Base-by-base conservation (phyloP, 2,113 vertebrate species). In the Paratilapia polleni region DNA sequence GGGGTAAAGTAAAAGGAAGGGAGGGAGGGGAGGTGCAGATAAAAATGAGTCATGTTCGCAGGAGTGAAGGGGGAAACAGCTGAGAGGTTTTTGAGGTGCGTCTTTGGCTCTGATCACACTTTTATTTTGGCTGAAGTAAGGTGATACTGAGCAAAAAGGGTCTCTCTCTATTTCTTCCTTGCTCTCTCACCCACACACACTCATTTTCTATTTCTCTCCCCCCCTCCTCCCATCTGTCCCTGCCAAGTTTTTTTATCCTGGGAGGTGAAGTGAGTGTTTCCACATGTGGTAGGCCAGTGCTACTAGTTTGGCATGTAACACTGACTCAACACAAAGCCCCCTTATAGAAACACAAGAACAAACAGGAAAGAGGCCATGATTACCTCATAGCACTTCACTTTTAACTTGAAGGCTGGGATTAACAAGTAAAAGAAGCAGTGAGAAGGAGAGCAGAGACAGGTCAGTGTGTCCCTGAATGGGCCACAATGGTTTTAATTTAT, bases 121-220 rank as follows among this genome's bases (percentile, higher is more conserved):
- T 94, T 95, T 94, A 93, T 95, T 95, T 94, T 93, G 94, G 91
- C 88, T 91, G 82, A 83, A 90, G 94, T 92, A 94, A 91, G 89
- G 77, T 80, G 91, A 94, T 92, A 92, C 93, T 36, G 77, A 82
- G 82, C 81, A 89, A 82, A 91, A 85, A 88, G 31, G 63, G 13
- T 75, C 58, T 87, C 64, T 74, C 77, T 76, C 74, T 56, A 4
- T 38, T 11, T 31, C 74, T 74, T 24, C 8, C 70, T 34, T 22
- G 24, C 77, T 49, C 70, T 66, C 80, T 41, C 84, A 78, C 38
- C 6, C 82, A 79, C 89, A 89, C 83, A 87, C 87, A 81, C 84
- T 84, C 41, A 12, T 66, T 80, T 83, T 91, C 59, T 77, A 34
- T 75, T 73, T 66, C 77, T 73, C 85, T 74, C 78, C 78, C 14